Evolutionary conservation across 2,113 vertebrate species (phyloP).

Genomic region (Sceloporus tristichus): DNA sequence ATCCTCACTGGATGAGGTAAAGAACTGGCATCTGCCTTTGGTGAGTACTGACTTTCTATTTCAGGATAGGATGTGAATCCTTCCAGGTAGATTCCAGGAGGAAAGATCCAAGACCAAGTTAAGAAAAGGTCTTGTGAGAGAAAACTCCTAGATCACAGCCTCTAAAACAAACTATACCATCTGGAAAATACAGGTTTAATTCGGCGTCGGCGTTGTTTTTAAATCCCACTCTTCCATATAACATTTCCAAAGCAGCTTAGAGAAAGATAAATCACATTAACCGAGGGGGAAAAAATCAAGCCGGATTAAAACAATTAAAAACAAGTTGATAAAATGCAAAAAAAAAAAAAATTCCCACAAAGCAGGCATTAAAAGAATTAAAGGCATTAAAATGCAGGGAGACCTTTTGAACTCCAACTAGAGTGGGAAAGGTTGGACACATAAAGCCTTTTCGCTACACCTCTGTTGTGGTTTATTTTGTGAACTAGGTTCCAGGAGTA

Average conservation of each 20-base stretch:
- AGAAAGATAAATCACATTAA: not conserved
- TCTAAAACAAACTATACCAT: not conserved
- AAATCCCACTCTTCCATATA: not conserved
- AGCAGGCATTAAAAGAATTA: not conserved
- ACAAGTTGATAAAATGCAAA: not conserved
- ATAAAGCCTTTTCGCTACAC: not conserved
- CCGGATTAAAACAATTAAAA: not conserved
- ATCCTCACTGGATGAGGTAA: no score
- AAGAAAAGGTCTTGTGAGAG: no score
- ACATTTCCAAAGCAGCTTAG: not conserved
- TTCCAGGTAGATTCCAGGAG: no score
- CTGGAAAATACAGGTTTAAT: not conserved
- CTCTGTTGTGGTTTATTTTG: not conserved
- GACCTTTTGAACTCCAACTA: not conserved
- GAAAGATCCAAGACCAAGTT: no score
- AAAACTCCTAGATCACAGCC: not conserved
- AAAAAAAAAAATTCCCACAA: not conserved
- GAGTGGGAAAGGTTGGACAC: not conserved
- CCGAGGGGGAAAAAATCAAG: not conserved
- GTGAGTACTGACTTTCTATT: no score
- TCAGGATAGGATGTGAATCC: no score
- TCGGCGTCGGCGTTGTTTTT: not conserved
- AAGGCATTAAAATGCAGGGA: not conserved
- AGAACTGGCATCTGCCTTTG: no score
- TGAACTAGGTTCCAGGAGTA: not conserved